These are phyloP conservation scores for Diadumene lineata DNA, from an alignment of 92 coral and sea anemone species.

Conservation along the genomic window DNA sequence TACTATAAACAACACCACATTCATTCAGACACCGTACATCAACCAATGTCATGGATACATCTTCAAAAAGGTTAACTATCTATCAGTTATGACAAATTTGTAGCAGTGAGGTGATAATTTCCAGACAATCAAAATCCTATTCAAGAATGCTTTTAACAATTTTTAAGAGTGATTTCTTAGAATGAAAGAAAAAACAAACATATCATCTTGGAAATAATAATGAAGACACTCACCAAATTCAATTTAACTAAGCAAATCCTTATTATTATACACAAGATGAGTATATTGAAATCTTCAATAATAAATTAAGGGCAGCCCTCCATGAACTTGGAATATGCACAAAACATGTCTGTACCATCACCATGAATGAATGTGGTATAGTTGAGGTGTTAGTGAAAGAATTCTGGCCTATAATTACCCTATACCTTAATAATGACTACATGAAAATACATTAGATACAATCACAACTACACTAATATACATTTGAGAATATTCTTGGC, in stretches of 20 bases:
- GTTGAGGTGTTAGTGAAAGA: conserved; percentile 6
- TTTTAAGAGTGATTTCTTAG: no score
- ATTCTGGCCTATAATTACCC: conserved; percentile 9
- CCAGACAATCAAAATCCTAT: no score
- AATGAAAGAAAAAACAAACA: no score
- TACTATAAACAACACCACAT: background rate
- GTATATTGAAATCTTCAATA: background rate
- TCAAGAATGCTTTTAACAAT: no score
- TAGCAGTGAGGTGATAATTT: no score
- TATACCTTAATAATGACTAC: background rate
- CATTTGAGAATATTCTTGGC: background rate
- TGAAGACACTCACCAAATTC: no score
- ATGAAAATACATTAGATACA: conserved; percentile 1
- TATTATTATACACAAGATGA: no score
- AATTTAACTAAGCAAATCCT: no score
- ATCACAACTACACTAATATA: background rate
- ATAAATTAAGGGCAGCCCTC: background rate
- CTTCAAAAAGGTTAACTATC: no score
- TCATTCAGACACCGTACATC: background rate
- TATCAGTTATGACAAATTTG: no score
- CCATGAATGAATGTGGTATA: background rate
- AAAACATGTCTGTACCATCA: background rate
- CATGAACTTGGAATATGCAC: background rate
- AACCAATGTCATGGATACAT: no score
- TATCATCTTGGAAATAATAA: no score